Conservation (phyloP, 2,797 vertebrate species). For the Sebastes taczanowskii region DNA sequence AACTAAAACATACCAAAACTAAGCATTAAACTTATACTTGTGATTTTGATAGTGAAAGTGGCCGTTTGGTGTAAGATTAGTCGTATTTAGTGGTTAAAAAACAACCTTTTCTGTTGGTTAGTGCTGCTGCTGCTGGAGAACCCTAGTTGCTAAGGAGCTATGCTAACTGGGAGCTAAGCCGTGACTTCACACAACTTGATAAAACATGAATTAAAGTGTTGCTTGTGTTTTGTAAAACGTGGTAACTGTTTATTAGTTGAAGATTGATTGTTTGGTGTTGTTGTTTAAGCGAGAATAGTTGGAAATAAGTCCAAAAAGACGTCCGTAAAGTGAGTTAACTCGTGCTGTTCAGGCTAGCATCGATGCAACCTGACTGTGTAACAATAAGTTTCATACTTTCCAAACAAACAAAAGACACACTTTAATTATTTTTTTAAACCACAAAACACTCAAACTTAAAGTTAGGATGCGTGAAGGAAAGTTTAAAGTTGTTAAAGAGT, state of each 20-base stretch:
- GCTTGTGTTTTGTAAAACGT: rapidly evolving
- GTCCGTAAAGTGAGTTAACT: constrained; percentile 31
- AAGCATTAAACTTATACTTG: rapidly evolving
- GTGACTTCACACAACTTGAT: constrained; percentile 6
- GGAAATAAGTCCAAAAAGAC: background rate
- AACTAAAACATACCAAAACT: background rate
- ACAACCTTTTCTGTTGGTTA: constrained; percentile 20
- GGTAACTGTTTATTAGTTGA: rapidly evolving
- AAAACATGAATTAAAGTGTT: background rate
- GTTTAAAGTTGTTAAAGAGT: background rate
- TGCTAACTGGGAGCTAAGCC: constrained; percentile 65
- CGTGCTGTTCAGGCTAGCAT: constrained; percentile 56
- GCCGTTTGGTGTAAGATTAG: background rate
- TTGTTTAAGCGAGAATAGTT: background rate
- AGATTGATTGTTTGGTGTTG: background rate
- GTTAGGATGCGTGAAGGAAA: background rate
- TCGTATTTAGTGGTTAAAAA: background rate
- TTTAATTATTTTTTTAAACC: background rate
- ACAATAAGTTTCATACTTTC: no score
- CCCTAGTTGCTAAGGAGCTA: constrained; percentile 57
- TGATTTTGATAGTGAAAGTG: rapidly evolving
- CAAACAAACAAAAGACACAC: no score
- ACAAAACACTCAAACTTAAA: background rate
- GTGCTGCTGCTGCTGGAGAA: constrained; percentile 5
- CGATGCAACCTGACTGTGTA: background rate